phyloP scores from a whole-genome alignment of 2,888 invertebrate genomes.

The Aspidapion aeneum region DNA sequence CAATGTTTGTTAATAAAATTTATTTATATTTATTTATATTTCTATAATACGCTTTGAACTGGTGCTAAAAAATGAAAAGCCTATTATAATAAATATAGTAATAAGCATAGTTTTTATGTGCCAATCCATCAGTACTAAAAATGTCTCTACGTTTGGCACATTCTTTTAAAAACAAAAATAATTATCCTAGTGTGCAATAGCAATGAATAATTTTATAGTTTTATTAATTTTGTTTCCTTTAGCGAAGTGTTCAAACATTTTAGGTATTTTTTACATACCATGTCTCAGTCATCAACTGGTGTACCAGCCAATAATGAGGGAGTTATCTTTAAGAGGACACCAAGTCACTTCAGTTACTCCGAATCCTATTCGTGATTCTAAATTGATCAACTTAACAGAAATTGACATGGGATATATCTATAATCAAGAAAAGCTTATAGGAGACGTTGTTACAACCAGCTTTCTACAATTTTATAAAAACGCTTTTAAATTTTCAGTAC shows the following conservation, averaged over 20 bases:
- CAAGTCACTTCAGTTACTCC: constrained; percentile 48
- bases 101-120: too few species aligned
- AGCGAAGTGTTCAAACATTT: constrained; percentile 39
- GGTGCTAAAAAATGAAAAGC: too few species aligned
- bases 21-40: too few species aligned
- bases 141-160: too few species aligned
- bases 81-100: too few species aligned
- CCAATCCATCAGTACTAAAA: too few species aligned
- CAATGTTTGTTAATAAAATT: too few species aligned
- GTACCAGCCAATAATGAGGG: constrained; percentile 47
- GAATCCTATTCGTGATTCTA: constrained; percentile 44
- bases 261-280: constrained; percentile 46
- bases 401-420: constrained; percentile 44
- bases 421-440: constrained; percentile 8
- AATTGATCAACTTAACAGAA: constrained; percentile 44
- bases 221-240: neutral
- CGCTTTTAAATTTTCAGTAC: neutral
- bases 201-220: too few species aligned
- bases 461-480: neutral
- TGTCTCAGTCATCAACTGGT: constrained; percentile 51
- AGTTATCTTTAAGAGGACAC: constrained; percentile 50
- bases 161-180: too few species aligned
- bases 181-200: too few species aligned
- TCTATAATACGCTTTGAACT: too few species aligned
- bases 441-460: neutral